phyloP scores from a whole-genome alignment of 2,113 vertebrate genomes.

The Glareola pratincola region DNA sequence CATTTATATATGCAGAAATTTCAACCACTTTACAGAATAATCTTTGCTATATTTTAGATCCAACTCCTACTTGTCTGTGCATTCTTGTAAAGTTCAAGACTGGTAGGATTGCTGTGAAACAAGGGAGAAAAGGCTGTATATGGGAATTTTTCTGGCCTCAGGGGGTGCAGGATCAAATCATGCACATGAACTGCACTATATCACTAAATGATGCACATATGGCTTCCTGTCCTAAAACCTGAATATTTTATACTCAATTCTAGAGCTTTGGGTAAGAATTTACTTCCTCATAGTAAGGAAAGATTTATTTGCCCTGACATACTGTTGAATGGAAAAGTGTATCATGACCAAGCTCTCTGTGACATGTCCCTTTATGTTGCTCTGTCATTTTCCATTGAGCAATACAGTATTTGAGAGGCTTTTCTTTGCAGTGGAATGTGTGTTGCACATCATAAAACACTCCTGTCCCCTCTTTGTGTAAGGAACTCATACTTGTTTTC shows the following conservation, averaged over 20 bases:
- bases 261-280: background rate
- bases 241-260: background rate
- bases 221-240: background rate
- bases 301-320: background rate
- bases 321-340: background rate
- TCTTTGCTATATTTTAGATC: background rate
- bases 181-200: background rate
- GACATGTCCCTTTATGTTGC: background rate
- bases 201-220: background rate
- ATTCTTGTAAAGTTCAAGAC: background rate
- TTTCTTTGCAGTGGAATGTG: background rate
- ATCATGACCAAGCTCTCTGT: fast-evolving
- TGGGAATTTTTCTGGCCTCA: background rate
- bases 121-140: background rate
- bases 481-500: background rate
- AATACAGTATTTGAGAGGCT: fast-evolving
- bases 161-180: background rate
- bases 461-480: background rate
- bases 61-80: background rate
- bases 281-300: background rate
- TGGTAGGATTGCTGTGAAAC: background rate
- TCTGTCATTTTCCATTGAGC: background rate
- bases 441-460: fast-evolving
- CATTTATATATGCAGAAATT: background rate
- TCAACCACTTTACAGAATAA: background rate